Conservation (phyloP, 1,140 invertebrate species). For the Eufriesea mexicana region DNA sequence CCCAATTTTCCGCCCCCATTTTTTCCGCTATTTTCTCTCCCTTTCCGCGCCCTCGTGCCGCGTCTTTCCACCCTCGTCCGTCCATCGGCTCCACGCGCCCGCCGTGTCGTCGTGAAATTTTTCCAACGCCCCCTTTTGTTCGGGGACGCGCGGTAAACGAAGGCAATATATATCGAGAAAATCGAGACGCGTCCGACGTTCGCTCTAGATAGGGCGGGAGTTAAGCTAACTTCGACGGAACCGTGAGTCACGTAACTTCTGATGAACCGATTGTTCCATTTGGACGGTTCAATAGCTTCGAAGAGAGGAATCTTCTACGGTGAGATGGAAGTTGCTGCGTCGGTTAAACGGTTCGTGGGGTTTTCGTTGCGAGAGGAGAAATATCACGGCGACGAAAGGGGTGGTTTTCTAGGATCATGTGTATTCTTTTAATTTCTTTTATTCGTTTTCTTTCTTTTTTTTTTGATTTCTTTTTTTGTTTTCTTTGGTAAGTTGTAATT, state of each 20-base stretch:
- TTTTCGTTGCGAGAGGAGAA: background rate
- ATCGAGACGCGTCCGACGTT: slow-evolving; percentile 15
- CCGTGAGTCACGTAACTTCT: slow-evolving; percentile 28
- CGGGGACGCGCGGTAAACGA: background rate
- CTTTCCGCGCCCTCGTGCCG: too few relatives aligned
- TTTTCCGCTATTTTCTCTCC: background rate
- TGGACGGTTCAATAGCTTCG: background rate
- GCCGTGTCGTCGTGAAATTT: background rate
- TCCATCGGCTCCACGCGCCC: too few relatives aligned
- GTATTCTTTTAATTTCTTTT: too few relatives aligned
- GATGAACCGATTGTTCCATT: slow-evolving; percentile 33
- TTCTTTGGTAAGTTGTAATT: background rate
- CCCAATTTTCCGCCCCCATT: background rate
- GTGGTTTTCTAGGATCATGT: too few relatives aligned
- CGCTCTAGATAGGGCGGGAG: background rate
- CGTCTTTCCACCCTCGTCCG: too few relatives aligned
- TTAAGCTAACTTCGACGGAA: background rate
- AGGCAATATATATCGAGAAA: slow-evolving; percentile 8
- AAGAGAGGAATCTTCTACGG: slow-evolving; percentile 15
- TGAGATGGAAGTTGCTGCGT: background rate
- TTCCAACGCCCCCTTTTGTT: slow-evolving; percentile 1
- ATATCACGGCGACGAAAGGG: background rate
- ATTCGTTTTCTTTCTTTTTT: too few relatives aligned
- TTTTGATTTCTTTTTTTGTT: too few relatives aligned
- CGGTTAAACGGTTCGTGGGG: background rate